Conservation (phyloP, 2,888 invertebrate species). For the Oxytorus armatus region DNA sequence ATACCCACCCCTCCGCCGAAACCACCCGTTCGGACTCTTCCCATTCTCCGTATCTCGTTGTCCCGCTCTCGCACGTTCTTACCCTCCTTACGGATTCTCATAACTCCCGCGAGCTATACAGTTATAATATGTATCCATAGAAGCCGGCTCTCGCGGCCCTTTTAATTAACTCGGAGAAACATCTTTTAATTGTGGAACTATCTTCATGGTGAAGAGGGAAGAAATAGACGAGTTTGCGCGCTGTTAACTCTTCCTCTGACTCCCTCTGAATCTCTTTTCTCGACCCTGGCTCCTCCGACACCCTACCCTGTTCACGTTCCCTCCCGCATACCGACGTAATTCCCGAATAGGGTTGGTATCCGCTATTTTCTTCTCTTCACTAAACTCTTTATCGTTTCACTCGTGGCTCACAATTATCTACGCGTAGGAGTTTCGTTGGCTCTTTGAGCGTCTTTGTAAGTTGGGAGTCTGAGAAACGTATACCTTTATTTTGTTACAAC, state of each 20-base stretch:
- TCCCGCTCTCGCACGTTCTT: conserved; percentile 30
- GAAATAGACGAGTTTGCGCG: conserved; percentile 9
- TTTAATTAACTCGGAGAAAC: conserved; percentile 81
- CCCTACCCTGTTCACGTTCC: conserved; percentile 3
- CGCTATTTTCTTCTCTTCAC: conserved; percentile 60
- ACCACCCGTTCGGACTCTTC: no score
- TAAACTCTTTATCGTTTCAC: conserved; percentile 53
- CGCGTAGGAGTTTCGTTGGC: conserved; percentile 19
- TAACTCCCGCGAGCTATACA: conserved; percentile 18
- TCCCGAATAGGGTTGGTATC: conserved; percentile 59
- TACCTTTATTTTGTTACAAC: no score
- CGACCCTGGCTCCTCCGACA: conserved; percentile 20
- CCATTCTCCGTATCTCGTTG: conserved; percentile 18
- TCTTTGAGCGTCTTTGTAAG: no score
- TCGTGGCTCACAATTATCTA: conserved; percentile 61
- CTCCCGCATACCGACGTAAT: conserved; percentile 71
- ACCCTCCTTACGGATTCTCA: conserved; percentile 47
- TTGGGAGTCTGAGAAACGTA: no score
- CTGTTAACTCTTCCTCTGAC: conserved; percentile 20
- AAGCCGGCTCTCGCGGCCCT: conserved; percentile 47
- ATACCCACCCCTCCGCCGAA: conserved; percentile 12
- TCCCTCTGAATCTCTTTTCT: conserved; percentile 17
- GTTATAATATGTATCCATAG: not conserved
- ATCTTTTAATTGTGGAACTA: conserved; percentile 79
- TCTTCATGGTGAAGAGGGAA: conserved; percentile 60